Evolutionary conservation across 2,888 invertebrate species (phyloP), one percentile per base, ranked within the genome.

Genomic region (Erpobdella octoculata): DNA sequence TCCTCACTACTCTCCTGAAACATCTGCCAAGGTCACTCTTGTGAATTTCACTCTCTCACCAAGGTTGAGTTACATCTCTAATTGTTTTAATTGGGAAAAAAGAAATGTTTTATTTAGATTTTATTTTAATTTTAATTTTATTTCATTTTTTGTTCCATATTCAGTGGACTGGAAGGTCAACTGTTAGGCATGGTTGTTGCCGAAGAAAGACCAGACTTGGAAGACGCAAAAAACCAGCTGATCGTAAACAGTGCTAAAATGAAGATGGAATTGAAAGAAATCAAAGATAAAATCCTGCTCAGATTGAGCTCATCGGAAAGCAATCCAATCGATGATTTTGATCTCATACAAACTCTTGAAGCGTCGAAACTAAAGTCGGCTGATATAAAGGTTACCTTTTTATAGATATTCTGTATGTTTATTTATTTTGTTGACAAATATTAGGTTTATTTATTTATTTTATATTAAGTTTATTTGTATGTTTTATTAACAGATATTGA

Each of bases 281-380:
- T 84, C 61, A 83, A 84, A 76, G 83, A 84, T 76, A 81, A 81
- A 75, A 84, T 84, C 72, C 78, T 84, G 65, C 76, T 78, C 70
- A 76, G 80, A 71, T 78, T 84, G 70, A 82, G 81, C 73, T 77
- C 81, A 46, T 82, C 89, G 2, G 88, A 89, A 79, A 90, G 90
- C 0, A 89, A 89, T 9, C 89, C 90, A 0, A 87, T 91, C 0
- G 90, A 91, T 75, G 91, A 91, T 78, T 81, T 90, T 59, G 90
- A 90, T 71, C 87, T 91, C 12, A 90, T 91, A 25, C 83, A 88
- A 15, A 89, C 89, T 0, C 78, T 84, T 33, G 84, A 82, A 72
- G 82, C 82, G 0, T 84, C 84, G 59, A 84, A 84, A 75, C 76
- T 82, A 61, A 84, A 83, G 73, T 83, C 83, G 6, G 78, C 78